Evolutionary conservation across 2,888 invertebrate species (phyloP).

Genomic region (Cryptocheilus praepositus): DNA sequence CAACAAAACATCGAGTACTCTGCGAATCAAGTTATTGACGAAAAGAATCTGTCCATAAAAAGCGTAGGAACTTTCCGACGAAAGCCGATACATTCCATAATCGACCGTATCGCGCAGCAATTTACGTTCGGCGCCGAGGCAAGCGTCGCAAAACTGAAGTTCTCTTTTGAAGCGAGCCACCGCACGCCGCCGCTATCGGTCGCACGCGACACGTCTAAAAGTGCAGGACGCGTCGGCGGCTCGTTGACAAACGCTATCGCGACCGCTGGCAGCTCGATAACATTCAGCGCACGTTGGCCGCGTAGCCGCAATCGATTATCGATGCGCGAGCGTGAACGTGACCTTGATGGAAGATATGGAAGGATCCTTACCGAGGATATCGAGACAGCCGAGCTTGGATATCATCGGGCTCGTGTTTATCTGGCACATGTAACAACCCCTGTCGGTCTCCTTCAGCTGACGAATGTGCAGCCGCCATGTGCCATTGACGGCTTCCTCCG

Average conservation of each 20-base stretch:
- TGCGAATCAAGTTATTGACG: too few relatives aligned
- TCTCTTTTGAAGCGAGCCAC: too few relatives aligned
- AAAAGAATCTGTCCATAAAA: too few relatives aligned
- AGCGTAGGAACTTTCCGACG: too few relatives aligned
- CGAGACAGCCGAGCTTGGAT: slow-evolving; percentile 90
- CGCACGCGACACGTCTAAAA: slow-evolving; percentile 1
- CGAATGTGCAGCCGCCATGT: slow-evolving; percentile 92
- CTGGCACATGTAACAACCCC: slow-evolving; percentile 95
- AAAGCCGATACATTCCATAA: too few relatives aligned
- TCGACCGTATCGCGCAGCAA: not conserved
- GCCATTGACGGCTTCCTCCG: slow-evolving; percentile 86
- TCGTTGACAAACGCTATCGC: not conserved
- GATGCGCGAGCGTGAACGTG: not conserved
- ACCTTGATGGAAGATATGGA: not conserved
- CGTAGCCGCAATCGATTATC: not conserved
- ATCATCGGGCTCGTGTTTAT: slow-evolving; percentile 92
- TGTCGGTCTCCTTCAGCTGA: slow-evolving; percentile 87
- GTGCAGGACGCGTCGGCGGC: not conserved
- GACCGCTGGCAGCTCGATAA: not conserved
- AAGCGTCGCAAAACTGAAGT: too few relatives aligned
- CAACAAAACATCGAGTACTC: too few relatives aligned
- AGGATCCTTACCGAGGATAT: slow-evolving; percentile 85
- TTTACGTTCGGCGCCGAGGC: not conserved
- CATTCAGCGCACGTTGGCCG: not conserved
- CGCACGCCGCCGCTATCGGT: slow-evolving; percentile 2